Conservation (phyloP, 2,888 invertebrate species). For the Netelia virgata region DNA sequence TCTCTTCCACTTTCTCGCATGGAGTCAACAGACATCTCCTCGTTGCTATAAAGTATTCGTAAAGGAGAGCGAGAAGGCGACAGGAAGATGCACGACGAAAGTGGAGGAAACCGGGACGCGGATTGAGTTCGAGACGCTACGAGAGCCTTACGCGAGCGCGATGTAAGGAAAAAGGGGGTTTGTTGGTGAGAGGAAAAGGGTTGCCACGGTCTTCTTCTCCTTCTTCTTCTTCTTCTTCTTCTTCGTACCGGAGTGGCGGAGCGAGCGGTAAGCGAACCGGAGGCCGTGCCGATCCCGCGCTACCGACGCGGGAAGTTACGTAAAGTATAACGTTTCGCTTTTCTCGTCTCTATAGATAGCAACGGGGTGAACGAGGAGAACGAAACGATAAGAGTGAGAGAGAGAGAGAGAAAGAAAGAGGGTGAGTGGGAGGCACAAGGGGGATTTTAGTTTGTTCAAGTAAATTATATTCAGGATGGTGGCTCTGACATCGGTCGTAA, state of each 20-base stretch:
- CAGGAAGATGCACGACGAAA: conserved; percentile 44
- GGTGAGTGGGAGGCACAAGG: conserved; percentile 69
- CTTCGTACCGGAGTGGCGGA: conserved; percentile 21
- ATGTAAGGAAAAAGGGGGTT: conserved; percentile 31
- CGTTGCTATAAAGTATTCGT: conserved; percentile 82
- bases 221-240: conserved; percentile 48
- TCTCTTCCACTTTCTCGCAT: conserved; percentile 63
- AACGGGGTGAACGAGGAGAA: conserved; percentile 25
- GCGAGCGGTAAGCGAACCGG: conserved; percentile 62
- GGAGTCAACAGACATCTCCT: conserved; percentile 74
- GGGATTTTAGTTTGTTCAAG: conserved; percentile 84
- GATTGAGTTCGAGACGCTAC: conserved; percentile 61
- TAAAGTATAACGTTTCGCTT: conserved; percentile 75
- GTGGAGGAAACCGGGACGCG: conserved; percentile 60
- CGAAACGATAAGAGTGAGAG: conserved; percentile 42
- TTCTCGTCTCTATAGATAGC: conserved; percentile 36
- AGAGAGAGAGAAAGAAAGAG: conserved; percentile 67
- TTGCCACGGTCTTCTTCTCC: conserved; percentile 62
- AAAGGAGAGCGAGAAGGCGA: conserved; percentile 76
- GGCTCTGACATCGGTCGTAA: conserved; percentile 82
- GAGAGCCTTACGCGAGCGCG: conserved; percentile 47
- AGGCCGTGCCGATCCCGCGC: conserved; percentile 57
- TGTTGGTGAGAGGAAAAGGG: conserved; percentile 60
- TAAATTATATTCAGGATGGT: conserved; percentile 84
- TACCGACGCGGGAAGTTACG: conserved; percentile 71